A percentile compares a stretch with the other conserved stretches of the same genome.
Conservation (phyloP, 2,888 invertebrate genomes). For the Sphaerophoria taeniata region DNA sequence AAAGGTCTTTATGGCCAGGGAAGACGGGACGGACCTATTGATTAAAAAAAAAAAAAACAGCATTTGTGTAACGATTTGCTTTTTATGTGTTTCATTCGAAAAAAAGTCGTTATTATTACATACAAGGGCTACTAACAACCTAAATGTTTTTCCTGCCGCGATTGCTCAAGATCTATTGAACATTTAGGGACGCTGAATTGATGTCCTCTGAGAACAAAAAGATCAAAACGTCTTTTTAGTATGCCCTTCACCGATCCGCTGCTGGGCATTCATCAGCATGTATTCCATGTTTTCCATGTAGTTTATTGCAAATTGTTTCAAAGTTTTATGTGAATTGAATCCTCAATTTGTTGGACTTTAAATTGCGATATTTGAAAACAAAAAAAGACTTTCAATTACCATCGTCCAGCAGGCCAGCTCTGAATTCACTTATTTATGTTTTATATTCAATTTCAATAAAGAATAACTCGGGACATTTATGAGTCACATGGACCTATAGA, state of each 20-base stretch:
- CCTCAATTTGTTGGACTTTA: constrained; percentile 30
- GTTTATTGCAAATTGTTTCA: constrained; percentile 36
- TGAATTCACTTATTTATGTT: constrained; percentile 37
- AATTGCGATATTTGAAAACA: constrained; percentile 30
- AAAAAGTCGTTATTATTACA: too few relatives aligned
- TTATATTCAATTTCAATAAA: constrained; percentile 59
- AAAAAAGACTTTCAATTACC: constrained; percentile 48
- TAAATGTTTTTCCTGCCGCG: neutral
- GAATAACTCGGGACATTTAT: constrained; percentile 63
- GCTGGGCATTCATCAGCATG: neutral
- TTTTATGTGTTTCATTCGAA: too few relatives aligned
- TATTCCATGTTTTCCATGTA: constrained; percentile 7
- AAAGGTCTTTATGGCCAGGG: too few relatives aligned
- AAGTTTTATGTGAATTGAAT: constrained; percentile 37
- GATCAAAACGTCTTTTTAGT: neutral
- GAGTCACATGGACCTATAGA: constrained; percentile 57
- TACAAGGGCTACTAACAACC: too few relatives aligned
- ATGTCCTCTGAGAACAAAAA: neutral
- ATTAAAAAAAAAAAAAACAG: too few relatives aligned
- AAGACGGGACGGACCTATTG: too few relatives aligned
- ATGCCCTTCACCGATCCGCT: neutral
- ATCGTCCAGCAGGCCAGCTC: neutral
- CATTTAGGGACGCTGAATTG: neutral
- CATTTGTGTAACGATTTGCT: too few relatives aligned
- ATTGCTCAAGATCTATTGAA: neutral